phyloP scores from a whole-genome alignment of 1,140 invertebrate genomes.

The Drosophila guanche region DNA sequence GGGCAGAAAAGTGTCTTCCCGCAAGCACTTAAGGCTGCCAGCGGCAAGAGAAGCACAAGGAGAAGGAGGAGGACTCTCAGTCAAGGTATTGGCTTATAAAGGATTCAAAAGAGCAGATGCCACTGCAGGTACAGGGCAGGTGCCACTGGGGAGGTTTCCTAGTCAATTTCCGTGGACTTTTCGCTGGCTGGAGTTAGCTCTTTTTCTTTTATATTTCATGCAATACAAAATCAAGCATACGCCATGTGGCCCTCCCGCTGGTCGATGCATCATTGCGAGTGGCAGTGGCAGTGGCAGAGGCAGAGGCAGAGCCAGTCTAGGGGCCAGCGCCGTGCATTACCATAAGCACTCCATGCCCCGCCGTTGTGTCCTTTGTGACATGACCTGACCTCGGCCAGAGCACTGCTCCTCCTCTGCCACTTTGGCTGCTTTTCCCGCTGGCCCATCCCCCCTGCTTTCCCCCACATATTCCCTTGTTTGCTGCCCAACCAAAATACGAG shows the following conservation, averaged over 20 bases:
- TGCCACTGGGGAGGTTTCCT: too few relatives aligned
- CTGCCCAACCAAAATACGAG: too few relatives aligned
- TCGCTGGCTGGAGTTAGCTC: conserved; percentile 9
- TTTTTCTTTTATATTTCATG: conserved; percentile 46
- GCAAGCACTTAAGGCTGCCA: too few relatives aligned
- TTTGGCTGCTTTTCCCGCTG: conserved; percentile 33
- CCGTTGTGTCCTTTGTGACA: conserved; percentile 48
- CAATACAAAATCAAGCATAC: conserved; percentile 59
- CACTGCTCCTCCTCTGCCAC: not conserved
- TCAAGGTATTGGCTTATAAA: too few relatives aligned
- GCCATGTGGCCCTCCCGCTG: conserved; percentile 13
- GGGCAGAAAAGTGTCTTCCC: too few relatives aligned
- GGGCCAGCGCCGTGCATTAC: conserved; percentile 61
- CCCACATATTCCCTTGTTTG: too few relatives aligned
- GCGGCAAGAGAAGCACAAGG: too few relatives aligned
- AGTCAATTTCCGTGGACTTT: conserved; percentile 13
- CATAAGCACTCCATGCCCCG: conserved; percentile 41
- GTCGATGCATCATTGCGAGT: not conserved
- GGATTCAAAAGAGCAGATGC: too few relatives aligned
- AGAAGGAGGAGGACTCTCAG: too few relatives aligned
- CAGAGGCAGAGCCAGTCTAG: not conserved
- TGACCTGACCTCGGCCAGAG: conserved; percentile 15
- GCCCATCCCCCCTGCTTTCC: conserved; percentile 24
- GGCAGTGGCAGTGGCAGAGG: conserved; percentile 30
- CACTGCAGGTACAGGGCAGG: too few relatives aligned